These are phyloP conservation scores for Philopedon plagiatum DNA, from an alignment of 2,888 invertebrate genomes.

Conservation along the genomic window DNA sequence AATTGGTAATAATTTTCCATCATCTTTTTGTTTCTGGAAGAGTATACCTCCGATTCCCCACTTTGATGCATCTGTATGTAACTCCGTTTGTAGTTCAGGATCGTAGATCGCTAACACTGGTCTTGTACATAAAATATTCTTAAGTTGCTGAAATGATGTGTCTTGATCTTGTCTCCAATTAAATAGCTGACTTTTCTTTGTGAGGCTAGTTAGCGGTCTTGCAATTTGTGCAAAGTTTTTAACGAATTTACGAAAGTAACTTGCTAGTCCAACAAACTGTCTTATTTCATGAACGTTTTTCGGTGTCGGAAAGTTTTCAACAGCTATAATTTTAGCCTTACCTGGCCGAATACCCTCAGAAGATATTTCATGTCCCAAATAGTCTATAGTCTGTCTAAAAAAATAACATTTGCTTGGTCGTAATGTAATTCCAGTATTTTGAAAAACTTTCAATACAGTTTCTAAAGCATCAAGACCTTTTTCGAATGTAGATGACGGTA, in stretches of 20 bases:
- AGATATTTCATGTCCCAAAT: constrained; percentile 40
- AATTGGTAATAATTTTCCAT: neutral
- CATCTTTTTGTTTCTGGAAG: constrained; percentile 33
- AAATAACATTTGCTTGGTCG: constrained; percentile 45
- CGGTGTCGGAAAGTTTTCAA: too few relatives aligned
- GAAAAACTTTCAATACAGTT: constrained; percentile 28
- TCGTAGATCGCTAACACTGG: constrained; percentile 55
- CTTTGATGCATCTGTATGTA: constrained; percentile 52
- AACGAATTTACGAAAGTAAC: too few relatives aligned
- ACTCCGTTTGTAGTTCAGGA: constrained; percentile 48
- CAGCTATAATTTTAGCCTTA: too few relatives aligned
- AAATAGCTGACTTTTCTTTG: constrained; percentile 1
- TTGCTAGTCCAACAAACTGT: too few relatives aligned
- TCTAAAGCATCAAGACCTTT: constrained; percentile 45
- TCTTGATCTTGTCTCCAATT: neutral
- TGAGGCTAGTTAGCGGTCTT: neutral
- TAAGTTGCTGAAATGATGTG: constrained; percentile 32
- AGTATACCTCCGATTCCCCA: constrained; percentile 47
- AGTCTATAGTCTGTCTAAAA: constrained; percentile 20
- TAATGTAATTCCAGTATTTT: constrained; percentile 31
- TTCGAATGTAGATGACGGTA: constrained; percentile 50
- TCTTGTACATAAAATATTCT: constrained; percentile 20
- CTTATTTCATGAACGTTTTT: too few relatives aligned
- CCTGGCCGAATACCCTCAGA: constrained; percentile 27
- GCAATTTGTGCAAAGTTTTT: constrained; percentile 16